phyloP scores from a whole-genome alignment of 2,113 vertebrate species.

The Morone saxatilis region DNA sequence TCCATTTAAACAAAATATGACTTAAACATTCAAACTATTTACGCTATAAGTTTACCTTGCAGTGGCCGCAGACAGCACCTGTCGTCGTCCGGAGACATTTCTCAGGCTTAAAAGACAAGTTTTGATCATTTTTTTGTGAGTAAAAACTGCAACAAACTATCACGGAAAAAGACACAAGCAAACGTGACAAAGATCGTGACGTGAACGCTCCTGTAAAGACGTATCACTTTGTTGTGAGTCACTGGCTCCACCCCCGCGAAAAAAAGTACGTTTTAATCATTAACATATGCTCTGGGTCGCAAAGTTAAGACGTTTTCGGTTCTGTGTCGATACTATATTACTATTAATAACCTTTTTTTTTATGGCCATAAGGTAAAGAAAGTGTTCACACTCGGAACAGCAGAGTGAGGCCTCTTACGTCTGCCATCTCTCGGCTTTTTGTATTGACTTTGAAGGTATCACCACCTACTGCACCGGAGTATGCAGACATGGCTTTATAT shows the following conservation, averaged over 20 bases:
- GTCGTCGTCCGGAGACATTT: conserved; percentile 24
- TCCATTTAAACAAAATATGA: background rate
- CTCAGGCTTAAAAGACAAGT: conserved; percentile 33
- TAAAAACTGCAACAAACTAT: fast-evolving
- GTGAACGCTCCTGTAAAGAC: fast-evolving
- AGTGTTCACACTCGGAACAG: background rate
- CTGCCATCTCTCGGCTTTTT: fast-evolving
- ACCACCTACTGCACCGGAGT: background rate
- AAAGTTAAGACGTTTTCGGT: no score
- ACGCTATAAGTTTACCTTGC: conserved; percentile 31
- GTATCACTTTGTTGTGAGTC: background rate
- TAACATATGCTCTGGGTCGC: no score
- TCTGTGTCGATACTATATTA: no score
- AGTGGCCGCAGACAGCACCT: background rate
- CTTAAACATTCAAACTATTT: background rate
- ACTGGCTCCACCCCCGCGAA: no score
- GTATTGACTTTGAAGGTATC: no score
- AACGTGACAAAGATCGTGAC: background rate
- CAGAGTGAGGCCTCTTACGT: background rate
- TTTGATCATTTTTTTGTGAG: conserved; percentile 12
- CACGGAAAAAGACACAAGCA: fast-evolving
- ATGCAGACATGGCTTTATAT: no score
- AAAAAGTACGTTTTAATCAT: no score
- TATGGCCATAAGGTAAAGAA: no score
- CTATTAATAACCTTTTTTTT: no score